phyloP scores from a whole-genome alignment of 2,113 vertebrate species.

The Ibidorhyncha struthersii region DNA sequence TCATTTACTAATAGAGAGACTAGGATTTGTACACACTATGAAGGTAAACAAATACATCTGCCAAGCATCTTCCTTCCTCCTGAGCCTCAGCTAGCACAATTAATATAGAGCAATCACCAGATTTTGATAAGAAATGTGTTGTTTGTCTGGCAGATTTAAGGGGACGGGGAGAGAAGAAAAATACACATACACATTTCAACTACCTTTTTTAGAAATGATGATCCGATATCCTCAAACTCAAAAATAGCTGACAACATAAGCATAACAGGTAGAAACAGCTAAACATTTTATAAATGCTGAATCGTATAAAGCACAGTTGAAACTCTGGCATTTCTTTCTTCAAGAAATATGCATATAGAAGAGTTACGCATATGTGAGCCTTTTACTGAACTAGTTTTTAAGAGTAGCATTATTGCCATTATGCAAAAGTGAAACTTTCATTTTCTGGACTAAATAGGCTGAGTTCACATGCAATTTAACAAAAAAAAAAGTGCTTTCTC shows the following conservation, averaged over 20 bases:
- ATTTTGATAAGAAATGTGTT: background rate
- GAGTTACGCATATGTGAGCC: background rate
- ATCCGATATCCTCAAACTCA: background rate
- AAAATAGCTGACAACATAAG: background rate
- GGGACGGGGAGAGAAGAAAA: background rate
- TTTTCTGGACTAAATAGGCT: background rate
- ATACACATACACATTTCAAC: background rate
- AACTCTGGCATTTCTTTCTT: background rate
- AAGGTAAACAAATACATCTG: slow-evolving; percentile 42
- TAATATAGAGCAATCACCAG: too few species aligned
- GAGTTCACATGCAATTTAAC: background rate
- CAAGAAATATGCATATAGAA: background rate
- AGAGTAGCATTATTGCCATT: background rate
- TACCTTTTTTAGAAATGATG: background rate
- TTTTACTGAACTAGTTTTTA: background rate
- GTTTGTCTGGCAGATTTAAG: background rate
- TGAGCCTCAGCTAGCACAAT: background rate
- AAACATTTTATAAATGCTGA: background rate
- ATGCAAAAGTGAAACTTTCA: background rate
- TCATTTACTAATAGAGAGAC: slow-evolving; percentile 8
- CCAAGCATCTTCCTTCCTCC: background rate
- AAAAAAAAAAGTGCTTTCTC: background rate
- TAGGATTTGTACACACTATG: background rate
- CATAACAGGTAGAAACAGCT: background rate
- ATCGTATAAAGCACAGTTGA: background rate